A percentile compares a stretch with the other conserved stretches of the same genome.
phyloP scores from a whole-genome alignment of 2,888 invertebrate species.

The Isotomurus palustris region DNA sequence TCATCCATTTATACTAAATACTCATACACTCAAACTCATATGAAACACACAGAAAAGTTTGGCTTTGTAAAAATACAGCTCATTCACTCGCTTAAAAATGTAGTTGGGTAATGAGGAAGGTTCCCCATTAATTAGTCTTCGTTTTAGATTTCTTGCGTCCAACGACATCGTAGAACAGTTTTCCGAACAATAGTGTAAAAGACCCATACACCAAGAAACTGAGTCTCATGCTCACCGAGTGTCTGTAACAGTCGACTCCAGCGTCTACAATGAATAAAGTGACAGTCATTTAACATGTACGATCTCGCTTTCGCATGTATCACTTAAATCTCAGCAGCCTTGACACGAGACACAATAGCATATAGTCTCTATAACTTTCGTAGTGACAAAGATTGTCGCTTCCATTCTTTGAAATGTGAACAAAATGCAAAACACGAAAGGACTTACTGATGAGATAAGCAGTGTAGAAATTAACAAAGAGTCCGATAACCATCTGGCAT shows the following conservation, averaged over 20 bases:
- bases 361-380: no score
- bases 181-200: conserved; percentile 19
- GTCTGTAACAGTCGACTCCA: conserved; percentile 12
- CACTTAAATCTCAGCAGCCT: no score
- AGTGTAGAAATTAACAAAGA: conserved; percentile 12
- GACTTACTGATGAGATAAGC: conserved; percentile 8
- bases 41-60: no score
- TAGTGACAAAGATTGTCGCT: not conserved
- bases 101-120: no score
- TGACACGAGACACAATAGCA: no score
- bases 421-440: not conserved
- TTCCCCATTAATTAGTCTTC: no score
- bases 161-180: conserved; percentile 25
- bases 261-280: conserved; percentile 6
- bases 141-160: not conserved
- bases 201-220: conserved; percentile 18
- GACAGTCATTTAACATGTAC: not conserved
- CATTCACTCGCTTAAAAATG: no score
- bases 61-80: no score
- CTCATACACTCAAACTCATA: no score
- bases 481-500: conserved; percentile 20
- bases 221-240: conserved; percentile 13
- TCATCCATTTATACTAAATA: no score
- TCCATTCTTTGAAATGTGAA: not conserved
- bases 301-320: no score